These are phyloP conservation scores for Macaria liturata DNA, from an alignment of 2,888 invertebrate genomes.

Conservation along the genomic window DNA sequence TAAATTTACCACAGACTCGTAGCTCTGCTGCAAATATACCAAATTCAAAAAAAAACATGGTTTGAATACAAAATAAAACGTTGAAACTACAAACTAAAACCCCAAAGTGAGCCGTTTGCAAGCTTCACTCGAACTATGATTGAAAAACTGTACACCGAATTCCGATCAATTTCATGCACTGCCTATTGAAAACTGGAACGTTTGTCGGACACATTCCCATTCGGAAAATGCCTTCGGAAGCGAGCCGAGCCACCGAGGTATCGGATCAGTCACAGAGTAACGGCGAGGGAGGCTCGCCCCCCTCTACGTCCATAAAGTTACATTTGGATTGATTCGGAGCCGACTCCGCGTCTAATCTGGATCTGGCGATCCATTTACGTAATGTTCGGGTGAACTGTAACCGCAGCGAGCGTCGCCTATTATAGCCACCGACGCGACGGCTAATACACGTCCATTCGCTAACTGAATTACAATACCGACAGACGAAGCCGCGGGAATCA, in stretches of 20 bases:
- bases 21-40: too few relatives aligned
- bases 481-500: constrained; percentile 44
- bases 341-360: constrained; percentile 43
- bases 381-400: constrained; percentile 58
- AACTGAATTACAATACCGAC: constrained; percentile 57
- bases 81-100: not conserved
- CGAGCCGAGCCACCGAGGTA: constrained; percentile 12
- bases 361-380: constrained; percentile 60
- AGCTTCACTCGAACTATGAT: not conserved
- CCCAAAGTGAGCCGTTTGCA: not conserved
- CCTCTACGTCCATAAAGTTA: constrained; percentile 34
- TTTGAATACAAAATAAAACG: not conserved
- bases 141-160: not conserved
- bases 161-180: constrained; percentile 1
- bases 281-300: constrained; percentile 27
- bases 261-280: constrained; percentile 31
- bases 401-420: constrained; percentile 50
- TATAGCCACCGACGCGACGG: constrained; percentile 44
- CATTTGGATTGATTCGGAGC: constrained; percentile 36
- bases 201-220: constrained; percentile 6
- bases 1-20: too few relatives aligned
- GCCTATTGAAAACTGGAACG: constrained; percentile 11
- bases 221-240: constrained; percentile 23
- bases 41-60: too few relatives aligned
- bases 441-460: constrained; percentile 56